A percentile compares a stretch with the other conserved stretches of the same genome.
phyloP scores from a whole-genome alignment of 2,113 vertebrate genomes.

The Maccullochella peelii region DNA sequence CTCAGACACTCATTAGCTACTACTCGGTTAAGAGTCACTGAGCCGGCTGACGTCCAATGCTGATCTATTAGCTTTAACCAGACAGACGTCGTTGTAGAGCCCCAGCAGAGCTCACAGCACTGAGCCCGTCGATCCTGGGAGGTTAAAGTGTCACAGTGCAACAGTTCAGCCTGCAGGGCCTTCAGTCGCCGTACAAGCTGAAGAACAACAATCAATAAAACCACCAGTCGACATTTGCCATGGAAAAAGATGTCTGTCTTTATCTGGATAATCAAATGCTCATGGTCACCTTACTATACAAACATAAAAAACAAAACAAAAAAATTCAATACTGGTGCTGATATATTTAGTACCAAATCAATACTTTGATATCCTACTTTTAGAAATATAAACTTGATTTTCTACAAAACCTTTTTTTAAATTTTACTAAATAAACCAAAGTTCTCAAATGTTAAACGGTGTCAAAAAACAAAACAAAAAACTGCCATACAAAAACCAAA shows the following conservation, averaged over 20 bases:
- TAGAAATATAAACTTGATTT: not conserved
- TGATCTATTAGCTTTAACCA: constrained; percentile 39
- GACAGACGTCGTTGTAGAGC: not conserved
- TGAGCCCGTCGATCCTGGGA: constrained; percentile 33
- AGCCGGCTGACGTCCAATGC: constrained; percentile 11
- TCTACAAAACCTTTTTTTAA: not conserved
- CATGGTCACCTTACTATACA: not conserved
- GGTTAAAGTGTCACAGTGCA: constrained; percentile 30
- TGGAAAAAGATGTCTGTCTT: constrained; percentile 1
- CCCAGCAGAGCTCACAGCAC: constrained; percentile 8
- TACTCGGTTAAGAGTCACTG: constrained; percentile 2
- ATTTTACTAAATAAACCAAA: not conserved
- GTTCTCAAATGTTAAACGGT: not conserved
- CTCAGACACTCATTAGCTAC: constrained; percentile 14
- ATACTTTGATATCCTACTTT: not conserved
- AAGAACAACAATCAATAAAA: constrained; percentile 35
- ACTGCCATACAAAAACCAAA: not conserved
- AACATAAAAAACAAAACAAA: no score
- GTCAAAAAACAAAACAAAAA: not conserved
- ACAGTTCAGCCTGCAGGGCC: constrained; percentile 14
- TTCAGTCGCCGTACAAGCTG: not conserved
- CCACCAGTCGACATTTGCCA: constrained; percentile 1
- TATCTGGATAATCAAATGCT: constrained; percentile 6
- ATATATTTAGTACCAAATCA: not conserved
- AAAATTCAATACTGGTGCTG: no score